These are phyloP conservation scores for Enchytraeus crypticus DNA, from an alignment of 2,888 invertebrate species.

Conservation along the genomic window DNA sequence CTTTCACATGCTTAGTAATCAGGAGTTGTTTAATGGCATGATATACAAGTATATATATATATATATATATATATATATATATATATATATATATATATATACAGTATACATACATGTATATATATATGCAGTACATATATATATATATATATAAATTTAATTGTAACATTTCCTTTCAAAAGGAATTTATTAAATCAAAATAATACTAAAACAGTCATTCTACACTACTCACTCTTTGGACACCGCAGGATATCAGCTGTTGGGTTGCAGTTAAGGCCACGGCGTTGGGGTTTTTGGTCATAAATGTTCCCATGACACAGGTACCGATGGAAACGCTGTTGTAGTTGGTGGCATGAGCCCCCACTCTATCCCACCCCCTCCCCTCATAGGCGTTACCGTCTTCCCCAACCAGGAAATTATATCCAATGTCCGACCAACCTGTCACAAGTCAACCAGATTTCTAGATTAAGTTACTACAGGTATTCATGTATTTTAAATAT, in stretches of 20 bases:
- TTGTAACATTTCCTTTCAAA: too few species aligned
- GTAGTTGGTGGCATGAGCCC: constrained; percentile 47
- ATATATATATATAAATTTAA: too few species aligned
- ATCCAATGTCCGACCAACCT: constrained; percentile 42
- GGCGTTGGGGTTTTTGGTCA: constrained; percentile 21
- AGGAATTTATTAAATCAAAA: too few species aligned
- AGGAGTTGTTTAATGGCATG: too few species aligned
- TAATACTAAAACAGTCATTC: too few species aligned
- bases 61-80: background rate
- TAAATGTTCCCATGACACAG: constrained; percentile 32
- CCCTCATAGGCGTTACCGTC: constrained; percentile 29
- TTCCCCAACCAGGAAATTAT: constrained; percentile 41
- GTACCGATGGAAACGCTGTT: constrained; percentile 49
- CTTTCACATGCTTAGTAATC: too few species aligned
- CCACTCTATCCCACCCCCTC: constrained; percentile 24
- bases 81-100: too few species aligned
- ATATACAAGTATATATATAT: background rate
- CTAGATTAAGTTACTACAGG: too few species aligned
- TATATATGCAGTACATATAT: background rate
- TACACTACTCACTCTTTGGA: constrained; percentile 11
- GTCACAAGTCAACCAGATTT: too few species aligned
- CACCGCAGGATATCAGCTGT: constrained; percentile 29
- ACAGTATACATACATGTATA: background rate
- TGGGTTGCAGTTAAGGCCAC: constrained; percentile 26
- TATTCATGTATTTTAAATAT: too few species aligned